Percentiles rank a stretch among this genome's conserved stretches.
Evolutionary conservation across 2,113 vertebrate species (phyloP).

Genomic region (Triplophysa tibetana): DNA sequence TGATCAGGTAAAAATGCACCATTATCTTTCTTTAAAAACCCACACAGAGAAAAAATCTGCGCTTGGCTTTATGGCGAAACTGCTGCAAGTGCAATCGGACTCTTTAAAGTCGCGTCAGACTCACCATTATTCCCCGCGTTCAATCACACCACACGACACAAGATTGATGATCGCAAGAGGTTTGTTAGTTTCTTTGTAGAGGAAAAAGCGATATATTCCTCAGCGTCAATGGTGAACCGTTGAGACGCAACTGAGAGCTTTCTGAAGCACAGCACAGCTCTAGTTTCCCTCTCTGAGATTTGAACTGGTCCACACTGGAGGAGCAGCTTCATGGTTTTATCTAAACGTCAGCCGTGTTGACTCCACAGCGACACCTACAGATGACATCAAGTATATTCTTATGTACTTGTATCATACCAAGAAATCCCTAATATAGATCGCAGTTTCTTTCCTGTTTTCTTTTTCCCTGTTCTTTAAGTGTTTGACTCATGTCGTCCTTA

Average conservation of each 20-base stretch:
- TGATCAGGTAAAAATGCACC: not conserved
- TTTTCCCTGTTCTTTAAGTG: too few species aligned
- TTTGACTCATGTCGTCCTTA: too few species aligned
- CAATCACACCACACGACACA: not conserved
- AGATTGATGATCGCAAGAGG: not conserved
- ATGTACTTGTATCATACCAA: too few species aligned
- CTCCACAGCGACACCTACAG: constrained; percentile 33
- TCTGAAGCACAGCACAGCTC: not conserved
- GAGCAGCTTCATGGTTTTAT: not conserved
- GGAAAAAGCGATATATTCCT: not conserved
- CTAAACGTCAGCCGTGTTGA: too few species aligned
- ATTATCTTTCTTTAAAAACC: not conserved
- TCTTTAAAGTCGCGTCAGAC: not conserved
- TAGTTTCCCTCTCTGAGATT: constrained; percentile 71
- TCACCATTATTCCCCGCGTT: constrained; percentile 38
- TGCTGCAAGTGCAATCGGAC: not conserved
- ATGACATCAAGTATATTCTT: not conserved
- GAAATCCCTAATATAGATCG: too few species aligned
- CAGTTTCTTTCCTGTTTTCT: too few species aligned
- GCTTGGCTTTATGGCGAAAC: not conserved
- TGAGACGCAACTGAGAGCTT: not conserved
- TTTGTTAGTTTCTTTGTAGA: not conserved
- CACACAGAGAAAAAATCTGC: not conserved
- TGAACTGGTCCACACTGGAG: constrained; percentile 56
- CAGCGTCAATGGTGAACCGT: not conserved